Evolutionary conservation across 1,140 invertebrate genomes (phyloP), one percentile per base, ranked within the genome.

Genomic region (Macrobrachium nipponense): DNA sequence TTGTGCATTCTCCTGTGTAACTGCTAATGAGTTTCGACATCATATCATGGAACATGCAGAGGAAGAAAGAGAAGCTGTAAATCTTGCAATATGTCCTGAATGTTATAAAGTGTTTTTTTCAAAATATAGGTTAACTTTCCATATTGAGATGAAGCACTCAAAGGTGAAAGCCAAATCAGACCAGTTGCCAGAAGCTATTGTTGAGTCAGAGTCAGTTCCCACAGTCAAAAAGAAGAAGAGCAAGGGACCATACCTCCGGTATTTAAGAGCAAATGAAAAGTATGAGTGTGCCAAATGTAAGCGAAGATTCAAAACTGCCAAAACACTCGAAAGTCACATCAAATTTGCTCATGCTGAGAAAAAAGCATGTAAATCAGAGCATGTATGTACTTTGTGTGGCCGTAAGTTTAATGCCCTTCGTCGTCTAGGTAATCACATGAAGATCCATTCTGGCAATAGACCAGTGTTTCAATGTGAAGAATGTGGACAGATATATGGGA

Each of bases 391-490:
- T 12, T 44, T 87, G 5, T 89, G 88, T 64, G 88, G 88, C 11
- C 83, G 88, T 23, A 84, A 87, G 68, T 89, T 89, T 72, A 87
- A 87, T 51, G 82, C 81, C 11, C 75, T 84, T 0, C 70, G 78
- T 60, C 75, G 82, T 4, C 77, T 89, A n/a, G 78, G 70, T 15
- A 84, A 82, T 18, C 88, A 89, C 81, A 87, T 87, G 58, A 89
- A 89, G 68, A 80, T 89, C 64, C 88, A 89, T 61, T 80, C 81
- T 6, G 88, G 85, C n/a, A 89, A 83, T 62, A 61, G 80, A 20
- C 85, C 88, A 23, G 88, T 89, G 23, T 89, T 89, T 61, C 88
- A 89, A 81, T 89, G 88, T 62, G 88, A 89, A 43, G 88, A 89
- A 66, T 89, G 88, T 87, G 88, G 88, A 23, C 84, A 84, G 75